These are phyloP conservation scores for Antigone vipio DNA, from an alignment of 2,113 vertebrate genomes.

Conservation along the genomic window DNA sequence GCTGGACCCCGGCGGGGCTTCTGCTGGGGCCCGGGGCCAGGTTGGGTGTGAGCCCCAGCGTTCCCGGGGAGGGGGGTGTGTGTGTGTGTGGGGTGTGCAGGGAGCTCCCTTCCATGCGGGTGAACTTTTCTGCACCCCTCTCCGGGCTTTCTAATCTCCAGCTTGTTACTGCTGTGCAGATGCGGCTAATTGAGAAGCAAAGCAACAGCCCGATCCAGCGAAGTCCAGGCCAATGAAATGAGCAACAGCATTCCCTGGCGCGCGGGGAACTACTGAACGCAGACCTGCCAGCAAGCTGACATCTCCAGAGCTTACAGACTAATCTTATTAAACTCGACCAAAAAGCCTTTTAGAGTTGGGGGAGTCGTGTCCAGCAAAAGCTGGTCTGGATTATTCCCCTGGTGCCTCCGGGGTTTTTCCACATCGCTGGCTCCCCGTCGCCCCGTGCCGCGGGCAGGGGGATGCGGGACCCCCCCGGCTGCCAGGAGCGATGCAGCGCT, in stretches of 20 bases:
- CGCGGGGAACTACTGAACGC: neutral
- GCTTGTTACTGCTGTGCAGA: neutral
- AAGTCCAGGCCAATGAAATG: neutral
- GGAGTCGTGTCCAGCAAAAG: neutral
- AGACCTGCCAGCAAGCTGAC: constrained; percentile 47
- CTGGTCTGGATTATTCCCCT: neutral
- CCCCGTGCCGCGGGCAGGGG: fast-evolving
- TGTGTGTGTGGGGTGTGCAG: neutral
- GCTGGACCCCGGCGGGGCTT: fast-evolving
- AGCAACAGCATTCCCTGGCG: constrained; percentile 50
- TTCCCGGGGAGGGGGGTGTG: fast-evolving
- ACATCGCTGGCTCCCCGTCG: neutral
- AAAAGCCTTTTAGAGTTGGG: constrained; percentile 28
- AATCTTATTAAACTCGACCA: constrained; percentile 30
- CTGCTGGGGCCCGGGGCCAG: neutral
- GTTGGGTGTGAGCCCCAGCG: neutral
- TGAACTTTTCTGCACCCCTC: neutral
- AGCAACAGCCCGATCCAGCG: neutral
- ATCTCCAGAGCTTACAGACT: constrained; percentile 5
- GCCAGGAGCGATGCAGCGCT: fast-evolving
- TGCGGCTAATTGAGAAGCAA: neutral
- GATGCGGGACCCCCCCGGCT: neutral
- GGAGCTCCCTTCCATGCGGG: neutral
- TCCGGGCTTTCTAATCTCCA: neutral
- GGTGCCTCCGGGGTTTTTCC: neutral